A percentile compares a stretch with the other conserved stretches of the same genome.
Evolutionary conservation across 2,113 vertebrate genomes (phyloP).

Genomic region (Muscicapa adusta): DNA sequence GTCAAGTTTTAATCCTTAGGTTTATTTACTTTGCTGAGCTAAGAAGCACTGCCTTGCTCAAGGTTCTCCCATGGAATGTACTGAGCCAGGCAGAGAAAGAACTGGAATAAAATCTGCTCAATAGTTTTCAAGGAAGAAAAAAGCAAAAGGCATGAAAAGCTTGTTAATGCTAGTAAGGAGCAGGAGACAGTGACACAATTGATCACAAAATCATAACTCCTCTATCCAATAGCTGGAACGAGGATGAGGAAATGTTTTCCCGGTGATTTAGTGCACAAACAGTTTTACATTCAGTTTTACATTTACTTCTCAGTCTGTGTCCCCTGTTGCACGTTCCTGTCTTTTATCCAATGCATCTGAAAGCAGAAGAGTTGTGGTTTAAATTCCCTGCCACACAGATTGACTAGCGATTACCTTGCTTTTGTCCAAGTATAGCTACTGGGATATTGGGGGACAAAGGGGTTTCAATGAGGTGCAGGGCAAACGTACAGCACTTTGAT

Average conservation of each 20-base stretch:
- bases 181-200: not conserved
- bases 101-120: not conserved
- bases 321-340: not conserved
- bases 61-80: not conserved
- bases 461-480: not conserved
- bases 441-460: not conserved
- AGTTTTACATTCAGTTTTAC: not conserved
- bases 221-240: not conserved
- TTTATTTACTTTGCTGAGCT: not conserved
- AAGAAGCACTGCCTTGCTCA: not conserved
- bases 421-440: not conserved
- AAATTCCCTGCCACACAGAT: not conserved
- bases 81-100: not conserved
- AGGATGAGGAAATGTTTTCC: not conserved
- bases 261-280: not conserved
- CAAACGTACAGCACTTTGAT: not conserved
- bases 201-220: not conserved
- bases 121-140: not conserved
- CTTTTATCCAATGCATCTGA: not conserved
- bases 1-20: not conserved
- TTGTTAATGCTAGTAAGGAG: not conserved
- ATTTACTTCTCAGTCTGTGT: not conserved
- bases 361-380: not conserved
- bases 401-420: not conserved
- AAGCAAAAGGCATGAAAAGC: not conserved